phyloP scores from a whole-genome alignment of 2,113 vertebrate genomes.

The Marmota monax region DNA sequence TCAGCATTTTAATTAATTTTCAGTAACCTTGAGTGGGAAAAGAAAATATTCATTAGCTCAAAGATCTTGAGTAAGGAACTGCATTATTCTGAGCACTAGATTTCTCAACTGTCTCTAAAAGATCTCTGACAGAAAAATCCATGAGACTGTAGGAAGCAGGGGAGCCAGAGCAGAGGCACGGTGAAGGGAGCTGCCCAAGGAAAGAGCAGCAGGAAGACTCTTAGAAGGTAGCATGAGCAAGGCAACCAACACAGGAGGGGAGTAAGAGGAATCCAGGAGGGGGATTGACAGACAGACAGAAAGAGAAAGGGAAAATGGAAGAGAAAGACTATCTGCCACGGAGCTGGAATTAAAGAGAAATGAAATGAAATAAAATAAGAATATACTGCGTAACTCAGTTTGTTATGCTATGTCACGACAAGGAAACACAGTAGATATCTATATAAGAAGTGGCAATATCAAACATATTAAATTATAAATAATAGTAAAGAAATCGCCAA shows the following conservation, averaged over 20 bases:
- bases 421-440: neutral
- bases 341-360: neutral
- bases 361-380: neutral
- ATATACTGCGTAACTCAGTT: neutral
- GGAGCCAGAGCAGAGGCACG: neutral
- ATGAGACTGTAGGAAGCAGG: neutral
- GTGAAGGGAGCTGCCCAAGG: neutral
- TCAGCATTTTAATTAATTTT: conserved; percentile 43
- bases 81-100: neutral
- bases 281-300: neutral
- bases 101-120: neutral
- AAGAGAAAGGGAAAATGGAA: neutral
- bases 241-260: neutral
- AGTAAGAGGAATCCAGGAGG: neutral
- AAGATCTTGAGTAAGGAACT: neutral
- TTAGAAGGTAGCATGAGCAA: neutral
- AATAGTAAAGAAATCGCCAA: conserved; percentile 44
- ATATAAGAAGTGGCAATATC: conserved; percentile 42
- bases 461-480: conserved; percentile 37
- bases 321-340: neutral
- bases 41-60: neutral
- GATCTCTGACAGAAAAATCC: neutral
- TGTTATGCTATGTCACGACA: neutral
- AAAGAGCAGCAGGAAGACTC: neutral
- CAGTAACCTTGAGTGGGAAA: neutral